Conservation (phyloP, 2,888 invertebrate species). For the Bembecia ichneumoniformis region DNA sequence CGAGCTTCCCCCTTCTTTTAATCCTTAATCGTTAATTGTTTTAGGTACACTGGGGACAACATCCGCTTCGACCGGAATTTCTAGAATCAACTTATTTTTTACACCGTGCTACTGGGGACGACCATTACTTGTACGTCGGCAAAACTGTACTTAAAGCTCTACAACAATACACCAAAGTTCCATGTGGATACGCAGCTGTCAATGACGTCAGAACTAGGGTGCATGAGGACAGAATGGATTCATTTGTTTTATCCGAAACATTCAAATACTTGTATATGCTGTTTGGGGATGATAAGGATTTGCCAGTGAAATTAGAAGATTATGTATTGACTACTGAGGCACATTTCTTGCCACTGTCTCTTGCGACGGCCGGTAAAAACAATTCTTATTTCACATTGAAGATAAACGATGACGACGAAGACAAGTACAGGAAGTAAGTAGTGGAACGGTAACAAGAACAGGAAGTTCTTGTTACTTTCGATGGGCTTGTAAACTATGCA, state of each 20-base stretch:
- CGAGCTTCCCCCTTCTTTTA: too few species aligned
- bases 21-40: too few species aligned
- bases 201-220: conserved; percentile 92
- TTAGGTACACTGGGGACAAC: conserved; percentile 97
- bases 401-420: conserved; percentile 57
- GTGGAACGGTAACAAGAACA: too few species aligned
- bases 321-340: conserved; percentile 96
- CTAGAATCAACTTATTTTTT: conserved; percentile 98
- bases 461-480: too few species aligned
- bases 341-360: conserved; percentile 90
- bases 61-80: conserved; percentile 97
- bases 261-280: conserved; percentile 96
- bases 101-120: conserved; percentile 95
- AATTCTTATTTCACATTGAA: conserved; percentile 53
- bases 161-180: conserved; percentile 91
- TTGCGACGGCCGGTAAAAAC: conserved; percentile 77
- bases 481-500: too few species aligned
- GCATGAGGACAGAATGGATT: conserved; percentile 98
- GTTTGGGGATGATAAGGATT: conserved; percentile 88
- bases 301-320: conserved; percentile 86
- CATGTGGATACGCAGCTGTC: conserved; percentile 98
- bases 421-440: conserved; percentile 55
- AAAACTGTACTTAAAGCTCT: conserved; percentile 89
- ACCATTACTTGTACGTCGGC: conserved; percentile 93
- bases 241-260: conserved; percentile 97